Percentiles rank a stretch among this genome's conserved stretches.
Evolutionary conservation across 2,888 invertebrate genomes (phyloP).

Genomic region (Ryuthela nishihirai): DNA sequence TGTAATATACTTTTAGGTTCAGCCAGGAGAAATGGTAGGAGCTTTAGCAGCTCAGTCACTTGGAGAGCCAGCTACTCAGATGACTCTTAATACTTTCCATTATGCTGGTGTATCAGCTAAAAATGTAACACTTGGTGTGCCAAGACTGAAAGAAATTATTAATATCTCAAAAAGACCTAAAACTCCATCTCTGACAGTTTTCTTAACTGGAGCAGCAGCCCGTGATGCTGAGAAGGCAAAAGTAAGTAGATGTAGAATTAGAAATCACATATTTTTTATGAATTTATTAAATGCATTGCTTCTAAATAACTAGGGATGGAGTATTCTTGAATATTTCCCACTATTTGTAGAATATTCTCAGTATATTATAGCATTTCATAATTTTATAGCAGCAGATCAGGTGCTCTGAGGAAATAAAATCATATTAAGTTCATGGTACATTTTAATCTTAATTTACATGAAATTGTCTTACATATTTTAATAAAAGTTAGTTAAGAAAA

Average conservation of each 20-base stretch:
- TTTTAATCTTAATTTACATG: too few species aligned
- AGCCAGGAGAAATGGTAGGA: conserved; percentile 99
- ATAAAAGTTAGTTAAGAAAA: too few species aligned
- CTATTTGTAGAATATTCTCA: too few species aligned
- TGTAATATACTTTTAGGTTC: conserved; percentile 49
- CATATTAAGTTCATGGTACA: too few species aligned
- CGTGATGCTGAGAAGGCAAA: conserved; percentile 99
- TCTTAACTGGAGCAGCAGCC: conserved; percentile 94
- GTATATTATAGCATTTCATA: too few species aligned
- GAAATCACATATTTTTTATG: not conserved
- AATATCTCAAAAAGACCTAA: conserved; percentile 99
- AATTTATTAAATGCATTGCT: too few species aligned
- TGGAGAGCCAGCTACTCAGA: conserved; percentile 99
- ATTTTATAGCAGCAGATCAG: too few species aligned
- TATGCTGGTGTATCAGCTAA: conserved; percentile 99
- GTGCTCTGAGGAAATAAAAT: too few species aligned
- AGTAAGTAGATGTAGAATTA: conserved; percentile 43
- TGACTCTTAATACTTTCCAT: conserved; percentile 99
- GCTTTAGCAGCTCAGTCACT: conserved; percentile 97
- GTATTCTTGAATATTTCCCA: not conserved
- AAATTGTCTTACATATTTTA: too few species aligned
- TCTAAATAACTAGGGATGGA: not conserved
- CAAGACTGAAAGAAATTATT: conserved; percentile 86
- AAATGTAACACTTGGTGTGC: conserved; percentile 99
- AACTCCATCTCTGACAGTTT: conserved; percentile 97